Base-by-base conservation (phyloP, 2,797 vertebrate genomes). In the Argya squamiceps region DNA sequence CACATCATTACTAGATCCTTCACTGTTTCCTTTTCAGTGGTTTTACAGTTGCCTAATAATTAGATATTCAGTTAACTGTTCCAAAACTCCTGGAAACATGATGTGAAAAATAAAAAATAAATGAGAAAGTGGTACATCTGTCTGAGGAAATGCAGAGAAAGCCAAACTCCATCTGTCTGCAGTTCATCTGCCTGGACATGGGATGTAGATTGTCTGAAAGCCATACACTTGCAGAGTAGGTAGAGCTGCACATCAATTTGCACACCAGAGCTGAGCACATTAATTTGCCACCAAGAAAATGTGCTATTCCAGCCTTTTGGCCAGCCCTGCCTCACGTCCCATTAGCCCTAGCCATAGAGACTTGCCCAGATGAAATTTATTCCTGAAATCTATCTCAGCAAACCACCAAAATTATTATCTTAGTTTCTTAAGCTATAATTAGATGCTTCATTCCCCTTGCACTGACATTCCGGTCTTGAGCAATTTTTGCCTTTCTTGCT, bases 21-120 rank as follows among this genome's bases (percentile, higher is more conserved):
- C 86, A 64, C 87, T 93, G 81, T 69, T 96, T 82, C 47, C 74
- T 85, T 83, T 76, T 47, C 43, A 69, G 74, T 60, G 29, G 59
- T 76, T 93, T 89, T 89, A 76, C 88, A 95, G 95, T 82, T 23
- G 13, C 80, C 52, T 96, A 78, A 74, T 59, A 77, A 62, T 41
- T 58, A 49, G n/a, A 41, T 59, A 91, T 43, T 75, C n/a, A 44
- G 27, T 67, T 78, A 92, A 34, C 41, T 59, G n/a, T 16, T 59
- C 12, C 70, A 67, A 78, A 81, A 59, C 56, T 77, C 23, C 30
- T 43, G 52, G 29, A 87, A 95, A 91, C 4, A 18, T 21, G 15
- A 43, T 4, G 71, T 2, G 4, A 56, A 60, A 73, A 62, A 6
- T 24, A 56, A 88, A 71, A 64, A 49, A 24, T 6, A 26, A 77